Evolutionary conservation across 2,797 vertebrate species (phyloP), one percentile per base, ranked within the genome.

Genomic region (Siniperca undulata): DNA sequence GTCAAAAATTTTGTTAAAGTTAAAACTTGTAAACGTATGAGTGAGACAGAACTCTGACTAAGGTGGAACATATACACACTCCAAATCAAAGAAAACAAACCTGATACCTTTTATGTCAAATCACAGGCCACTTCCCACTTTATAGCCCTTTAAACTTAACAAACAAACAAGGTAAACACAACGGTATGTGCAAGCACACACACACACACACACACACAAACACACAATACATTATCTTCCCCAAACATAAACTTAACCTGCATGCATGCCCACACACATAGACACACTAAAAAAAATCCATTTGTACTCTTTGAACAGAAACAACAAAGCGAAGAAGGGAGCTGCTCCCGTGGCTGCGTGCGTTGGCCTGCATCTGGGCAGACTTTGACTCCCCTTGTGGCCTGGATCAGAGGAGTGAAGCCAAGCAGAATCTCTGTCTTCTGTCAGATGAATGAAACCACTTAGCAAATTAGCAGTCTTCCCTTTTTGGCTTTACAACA

Each of bases 391-490:
- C 86, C 85, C 87, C 86, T 62, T 70, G 85, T 77, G 92, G 83
- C 68, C 82, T 30, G 69, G 84, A 90, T 89, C 82, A 85, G 80
- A 87, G 84, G 56, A 80, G 88, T 87, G 78, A 92, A 92, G 80
- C 88, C 75, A 83, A 83, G 88, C 87, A 91, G 87, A 89, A 92
- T 91, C 82, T 78, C 78, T 80, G 70, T 72, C 71, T 79, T 75
- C 83, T 86, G 80, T 84, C 91, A 85, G 86, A 84, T 79, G 81
- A 83, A 88, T 86, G 71, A 91, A 89, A 86, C 84, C 91, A 92
- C 87, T 93, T 91, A 92, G 82, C 77, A 92, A 92, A 93, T 93
- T 89, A 90, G 76, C 83, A 80, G 81, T 60, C 71, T 68, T 76
- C 68, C 56, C 71, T 78, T 69, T 79, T 40, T 81, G 71, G 71